A percentile compares a stretch with the other conserved stretches of the same genome.
phyloP scores from a whole-genome alignment of 2,888 invertebrate species.

The Bhutanitis thaidina region DNA sequence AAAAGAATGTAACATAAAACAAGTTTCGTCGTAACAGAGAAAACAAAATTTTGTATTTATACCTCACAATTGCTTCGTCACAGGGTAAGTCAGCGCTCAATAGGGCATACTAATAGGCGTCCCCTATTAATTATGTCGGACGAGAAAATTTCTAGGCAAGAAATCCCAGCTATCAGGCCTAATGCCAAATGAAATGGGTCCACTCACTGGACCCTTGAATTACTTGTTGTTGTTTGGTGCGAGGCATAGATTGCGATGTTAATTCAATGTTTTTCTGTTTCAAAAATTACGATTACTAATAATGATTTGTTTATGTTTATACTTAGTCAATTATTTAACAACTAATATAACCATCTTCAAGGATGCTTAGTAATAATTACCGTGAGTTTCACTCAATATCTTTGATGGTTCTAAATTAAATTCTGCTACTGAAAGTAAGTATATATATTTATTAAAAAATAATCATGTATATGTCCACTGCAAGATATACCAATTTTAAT shows the following conservation, averaged over 20 bases:
- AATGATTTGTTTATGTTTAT: too few species aligned
- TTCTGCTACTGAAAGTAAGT: too few species aligned
- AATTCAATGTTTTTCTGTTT: too few species aligned
- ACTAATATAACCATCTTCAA: too few species aligned
- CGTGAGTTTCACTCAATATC: too few species aligned
- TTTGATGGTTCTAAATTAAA: too few species aligned
- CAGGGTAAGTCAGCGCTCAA: slow-evolving; percentile 45
- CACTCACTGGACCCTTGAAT: slow-evolving; percentile 54
- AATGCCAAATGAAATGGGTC: slow-evolving; percentile 78
- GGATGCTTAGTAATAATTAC: too few species aligned
- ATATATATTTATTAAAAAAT: too few species aligned
- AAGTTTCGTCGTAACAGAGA: neutral
- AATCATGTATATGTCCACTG: too few species aligned
- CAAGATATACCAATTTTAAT: too few species aligned
- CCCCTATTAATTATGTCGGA: slow-evolving; percentile 70
- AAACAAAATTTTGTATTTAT: slow-evolving; percentile 3
- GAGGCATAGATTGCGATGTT: slow-evolving; percentile 26
- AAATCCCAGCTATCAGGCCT: slow-evolving; percentile 68
- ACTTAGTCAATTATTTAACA: too few species aligned
- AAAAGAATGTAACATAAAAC: neutral
- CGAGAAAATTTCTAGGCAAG: slow-evolving; percentile 75
- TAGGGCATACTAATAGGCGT: slow-evolving; percentile 65
- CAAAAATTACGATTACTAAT: too few species aligned
- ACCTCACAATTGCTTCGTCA: slow-evolving; percentile 32
- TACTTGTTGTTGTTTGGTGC: slow-evolving; percentile 35